Base-by-base conservation (phyloP, 37 sponge, comb jelly and placozoan species). In the Bolinopsis microptera region DNA sequence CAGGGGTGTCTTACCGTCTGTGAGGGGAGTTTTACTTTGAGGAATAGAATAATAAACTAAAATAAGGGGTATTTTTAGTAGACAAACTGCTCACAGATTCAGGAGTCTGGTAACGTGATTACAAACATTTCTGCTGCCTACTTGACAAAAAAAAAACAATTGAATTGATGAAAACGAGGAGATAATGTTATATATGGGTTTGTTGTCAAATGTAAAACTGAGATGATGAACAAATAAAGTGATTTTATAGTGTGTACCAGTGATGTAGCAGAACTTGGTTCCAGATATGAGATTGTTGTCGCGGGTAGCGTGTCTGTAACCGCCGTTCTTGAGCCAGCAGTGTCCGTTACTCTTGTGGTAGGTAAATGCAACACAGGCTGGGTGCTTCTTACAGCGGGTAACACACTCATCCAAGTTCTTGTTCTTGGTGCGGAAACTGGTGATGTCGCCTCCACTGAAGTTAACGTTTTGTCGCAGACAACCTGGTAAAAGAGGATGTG, bases 351-450 rank as follows among this genome's bases (percentile, higher is more conserved):
- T 21, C 75, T 72, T 72, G 75, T 72, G 75, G 75, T 24, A 72
- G 75, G 75, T 72, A n/a, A 72, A 72, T 8, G 75, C 75, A 24
- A 72, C 75, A 72, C 75, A 72, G 5, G 22, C 75, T 8, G 75
- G 5, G 18, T 72, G 26, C 5, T 28, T 72, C 31, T 24, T 72
- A 72, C 75, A 72, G 22, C 31, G 31, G 18, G 26, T 8, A 24
- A 8, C 26, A 72, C 75, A 72, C 75, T 72, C 31, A n/a, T 72
- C 31, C 75, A 72, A 8, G 31, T 72, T 28, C 31, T 72, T 72
- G 75, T 28, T n/a, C 75, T 72, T 72, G 3, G 75, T 72, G 13
- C 26, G 5, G 31, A 72, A 72, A n/a, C 26, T 72, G 31, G 5
- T 72, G 31, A 72, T 72, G 75, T 72, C 75, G 3, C 31, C 75